Percentiles rank a stretch among this genome's conserved stretches.
Evolutionary conservation across 2,113 vertebrate genomes (phyloP).

Genomic region (Nerophis lumbriciformis): DNA sequence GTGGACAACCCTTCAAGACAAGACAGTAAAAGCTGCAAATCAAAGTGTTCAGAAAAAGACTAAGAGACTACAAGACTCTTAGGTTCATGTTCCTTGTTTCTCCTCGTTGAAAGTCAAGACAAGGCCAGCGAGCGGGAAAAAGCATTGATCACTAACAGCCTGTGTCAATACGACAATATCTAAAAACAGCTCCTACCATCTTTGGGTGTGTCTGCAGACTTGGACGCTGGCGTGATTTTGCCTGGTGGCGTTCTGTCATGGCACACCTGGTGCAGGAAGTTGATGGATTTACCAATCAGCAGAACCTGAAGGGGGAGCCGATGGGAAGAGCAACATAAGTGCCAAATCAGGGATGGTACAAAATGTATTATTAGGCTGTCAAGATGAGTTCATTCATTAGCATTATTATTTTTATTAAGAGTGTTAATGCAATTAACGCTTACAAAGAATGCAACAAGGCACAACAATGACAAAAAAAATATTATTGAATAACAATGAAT

Average conservation of each 20-base stretch:
- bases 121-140: slow-evolving; percentile 47
- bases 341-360: too few species aligned
- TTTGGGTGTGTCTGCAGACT: slow-evolving; percentile 82
- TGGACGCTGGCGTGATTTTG: slow-evolving; percentile 82
- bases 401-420: too few species aligned
- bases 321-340: too few species aligned
- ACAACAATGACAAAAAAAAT: too few species aligned
- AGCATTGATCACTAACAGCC: slow-evolving; percentile 43
- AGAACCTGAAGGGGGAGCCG: slow-evolving; percentile 75
- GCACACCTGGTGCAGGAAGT: slow-evolving; percentile 98
- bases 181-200: slow-evolving; percentile 72
- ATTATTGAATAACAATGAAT: too few species aligned
- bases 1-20: slow-evolving; percentile 13
- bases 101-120: slow-evolving; percentile 26
- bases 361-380: too few species aligned
- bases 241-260: slow-evolving; percentile 88
- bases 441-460: not conserved
- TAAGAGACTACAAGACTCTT: slow-evolving; percentile 30
- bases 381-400: too few species aligned
- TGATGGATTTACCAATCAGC: slow-evolving; percentile 97
- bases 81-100: slow-evolving; percentile 32
- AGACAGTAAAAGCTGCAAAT: slow-evolving; percentile 28
- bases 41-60: slow-evolving; percentile 21
- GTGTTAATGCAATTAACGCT: not conserved
- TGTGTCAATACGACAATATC: slow-evolving; percentile 15